Base-by-base conservation (phyloP, 2,888 invertebrate genomes). In the Watsonalla binaria region DNA sequence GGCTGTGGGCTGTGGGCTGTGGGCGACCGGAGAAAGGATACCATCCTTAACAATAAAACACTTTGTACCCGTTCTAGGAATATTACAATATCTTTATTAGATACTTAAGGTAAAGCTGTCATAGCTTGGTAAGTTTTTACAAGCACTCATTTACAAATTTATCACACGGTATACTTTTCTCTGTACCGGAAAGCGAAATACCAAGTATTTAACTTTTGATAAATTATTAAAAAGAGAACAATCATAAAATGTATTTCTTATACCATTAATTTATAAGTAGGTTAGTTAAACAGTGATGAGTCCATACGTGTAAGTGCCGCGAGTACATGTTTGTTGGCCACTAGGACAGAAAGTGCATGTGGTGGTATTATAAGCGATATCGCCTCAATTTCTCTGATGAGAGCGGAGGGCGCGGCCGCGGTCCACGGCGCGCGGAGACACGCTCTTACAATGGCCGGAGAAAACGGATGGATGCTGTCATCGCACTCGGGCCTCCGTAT, bases 381-480 rank as follows among this genome's bases (percentile, higher is more conserved):
- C 81, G 72, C 80, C 79, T 83, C 81, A 84, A 84, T 87, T 87
- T 87, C 84, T 80, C 86, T 77, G 76, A 65, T 63, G 63, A 55
- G 61, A 55, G 60, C 59, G 59, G 65, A 63, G 67, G 71, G 78
- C 73, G 72, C 72, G 50, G 46, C 55, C 57, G 24, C 58, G 52
- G 39, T 14, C 46, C 37, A 37, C 37, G 37, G 37, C 6, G 15
- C 50, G 56, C 53, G 61, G 62, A 63, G 64, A 63, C 59, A 24
- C 63, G 53, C 49, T 62, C 63, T 67, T 66, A 82, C 80, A 82
- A 86, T 82, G 78, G 74, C 65, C 65, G 80, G 86, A 84, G 87
- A 85, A 87, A 86, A 84, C 82, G 76, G 71, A 78, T 77, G 76
- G 81, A 86, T 84, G 84, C 83, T 90, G 86, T 87, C 86, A 87